Percentiles rank a stretch among this genome's conserved stretches.
Evolutionary conservation across 2,888 invertebrate species (phyloP).

Genomic region (Ornithoptera alexandrae): DNA sequence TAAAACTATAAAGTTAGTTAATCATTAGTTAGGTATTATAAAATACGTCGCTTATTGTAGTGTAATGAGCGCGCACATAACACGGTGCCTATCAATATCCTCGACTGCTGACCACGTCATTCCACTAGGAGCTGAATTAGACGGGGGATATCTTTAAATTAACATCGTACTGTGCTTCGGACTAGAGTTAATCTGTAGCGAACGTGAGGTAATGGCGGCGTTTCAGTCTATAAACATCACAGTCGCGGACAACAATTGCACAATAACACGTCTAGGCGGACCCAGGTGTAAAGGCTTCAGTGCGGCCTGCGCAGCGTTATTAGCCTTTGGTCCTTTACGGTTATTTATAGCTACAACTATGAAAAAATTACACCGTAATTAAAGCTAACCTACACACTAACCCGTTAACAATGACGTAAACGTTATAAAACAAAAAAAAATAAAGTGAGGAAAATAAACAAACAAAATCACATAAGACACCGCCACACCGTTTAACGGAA

Average conservation of each 20-base stretch:
- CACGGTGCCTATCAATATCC: constrained; percentile 46
- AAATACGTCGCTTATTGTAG: constrained; percentile 62
- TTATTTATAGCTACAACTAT: constrained; percentile 59
- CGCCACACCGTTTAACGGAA: constrained; percentile 64
- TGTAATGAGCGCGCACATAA: constrained; percentile 57
- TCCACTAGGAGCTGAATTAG: constrained; percentile 21
- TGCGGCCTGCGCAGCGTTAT: constrained; percentile 51
- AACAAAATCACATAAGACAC: constrained; percentile 74
- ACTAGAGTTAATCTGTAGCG: constrained; percentile 74
- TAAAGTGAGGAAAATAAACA: constrained; percentile 67
- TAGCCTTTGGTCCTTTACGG: constrained; percentile 57
- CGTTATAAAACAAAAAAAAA: constrained; percentile 72
- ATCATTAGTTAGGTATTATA: constrained; percentile 49
- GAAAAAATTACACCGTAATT: constrained; percentile 64
- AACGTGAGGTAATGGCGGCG: constrained; percentile 79
- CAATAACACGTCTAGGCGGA: constrained; percentile 71
- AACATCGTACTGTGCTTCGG: constrained; percentile 64
- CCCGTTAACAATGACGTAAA: constrained; percentile 75
- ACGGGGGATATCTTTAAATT: constrained; percentile 35
- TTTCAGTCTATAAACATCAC: constrained; percentile 85
- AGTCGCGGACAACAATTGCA: constrained; percentile 82
- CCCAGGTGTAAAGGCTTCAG: constrained; percentile 50
- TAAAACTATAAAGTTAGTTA: constrained; percentile 64
- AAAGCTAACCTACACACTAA: constrained; percentile 74
- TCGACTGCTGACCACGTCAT: constrained; percentile 9